A percentile compares a stretch with the other conserved stretches of the same genome.
Evolutionary conservation across 2,888 invertebrate genomes (phyloP).

Genomic region (Phaedon cochleariae): DNA sequence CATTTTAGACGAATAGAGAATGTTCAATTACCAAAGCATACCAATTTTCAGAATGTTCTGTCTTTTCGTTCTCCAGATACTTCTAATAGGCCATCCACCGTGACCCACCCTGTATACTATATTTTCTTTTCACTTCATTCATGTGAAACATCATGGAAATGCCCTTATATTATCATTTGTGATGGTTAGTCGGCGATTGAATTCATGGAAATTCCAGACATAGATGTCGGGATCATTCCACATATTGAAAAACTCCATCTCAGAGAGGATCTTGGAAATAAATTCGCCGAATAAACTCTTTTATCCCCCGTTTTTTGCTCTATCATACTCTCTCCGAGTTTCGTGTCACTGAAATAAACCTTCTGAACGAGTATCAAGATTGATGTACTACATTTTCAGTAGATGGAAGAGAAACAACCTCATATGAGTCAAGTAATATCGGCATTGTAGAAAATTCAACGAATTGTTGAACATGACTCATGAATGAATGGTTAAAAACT

Average conservation of each 20-base stretch:
- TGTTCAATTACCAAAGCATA: too few relatives aligned
- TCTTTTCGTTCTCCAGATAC: too few relatives aligned
- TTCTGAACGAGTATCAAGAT: conserved; percentile 37
- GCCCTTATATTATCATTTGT: background rate
- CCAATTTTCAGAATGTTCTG: too few relatives aligned
- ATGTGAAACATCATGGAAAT: background rate
- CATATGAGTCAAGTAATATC: too few relatives aligned
- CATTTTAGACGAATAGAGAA: too few relatives aligned
- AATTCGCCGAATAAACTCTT: conserved; percentile 18
- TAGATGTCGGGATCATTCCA: background rate
- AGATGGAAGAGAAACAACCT: background rate
- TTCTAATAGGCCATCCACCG: too few relatives aligned
- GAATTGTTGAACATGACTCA: too few relatives aligned
- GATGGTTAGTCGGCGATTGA: background rate
- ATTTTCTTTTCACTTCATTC: too few relatives aligned
- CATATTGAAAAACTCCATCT: background rate
- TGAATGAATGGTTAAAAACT: too few relatives aligned
- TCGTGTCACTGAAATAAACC: conserved; percentile 36
- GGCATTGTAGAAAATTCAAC: too few relatives aligned
- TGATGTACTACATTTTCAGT: conserved; percentile 37
- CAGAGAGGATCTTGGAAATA: background rate
- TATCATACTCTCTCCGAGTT: conserved; percentile 21
- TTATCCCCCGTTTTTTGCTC: conserved; percentile 25
- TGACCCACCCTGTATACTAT: too few relatives aligned
- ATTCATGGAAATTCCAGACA: background rate